Evolutionary conservation across 1,140 invertebrate genomes (phyloP), one percentile per base, ranked within the genome.

Genomic region (Anastatus disparis): DNA sequence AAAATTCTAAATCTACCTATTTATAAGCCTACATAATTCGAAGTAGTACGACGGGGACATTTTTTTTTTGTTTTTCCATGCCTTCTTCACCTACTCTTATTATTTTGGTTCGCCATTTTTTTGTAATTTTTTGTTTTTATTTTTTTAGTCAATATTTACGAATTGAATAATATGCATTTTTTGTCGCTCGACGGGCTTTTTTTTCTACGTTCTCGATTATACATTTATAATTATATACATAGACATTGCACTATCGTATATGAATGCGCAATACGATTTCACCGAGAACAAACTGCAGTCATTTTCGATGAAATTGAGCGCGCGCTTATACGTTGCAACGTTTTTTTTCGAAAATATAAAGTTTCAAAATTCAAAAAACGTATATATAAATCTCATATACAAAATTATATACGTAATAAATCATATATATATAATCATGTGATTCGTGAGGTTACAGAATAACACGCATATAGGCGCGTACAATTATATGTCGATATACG

Each of bases 1-100:
- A 77, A 77, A 73, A 74, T 73, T 59, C 74, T 35, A 62, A 77
- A 74, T 59, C 67, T 78, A 75, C 50, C 58, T 77, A 78, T 76
- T 31, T 64, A 64, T 44, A 58, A 40, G 42, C 48, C 77, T 79
- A 78, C 53, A 65, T 74, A 72, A 76, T 74, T 73, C 66, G 75
- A 79, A 77, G 70, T 73, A 71, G 22, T 48, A 58, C 46, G 53
- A 58, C 29, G 44, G 67, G 48, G n/a, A 62, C 22, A 29, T 53
- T 44, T 58, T 59, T 59, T 20, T 1, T 17, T 61, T 61, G n/a
- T 65, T 62, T 61, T 61, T 12, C 15, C 22, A 55, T 35, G 24
- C 35, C 26, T 69, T 42, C 56, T 69, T 61, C 40, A 31, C 20
- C 24, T 55, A 55, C 46, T 15, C 35, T 59, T 52, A 29, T 31